Base-by-base conservation (phyloP, 2,113 vertebrate species). In the Passer montanus region DNA sequence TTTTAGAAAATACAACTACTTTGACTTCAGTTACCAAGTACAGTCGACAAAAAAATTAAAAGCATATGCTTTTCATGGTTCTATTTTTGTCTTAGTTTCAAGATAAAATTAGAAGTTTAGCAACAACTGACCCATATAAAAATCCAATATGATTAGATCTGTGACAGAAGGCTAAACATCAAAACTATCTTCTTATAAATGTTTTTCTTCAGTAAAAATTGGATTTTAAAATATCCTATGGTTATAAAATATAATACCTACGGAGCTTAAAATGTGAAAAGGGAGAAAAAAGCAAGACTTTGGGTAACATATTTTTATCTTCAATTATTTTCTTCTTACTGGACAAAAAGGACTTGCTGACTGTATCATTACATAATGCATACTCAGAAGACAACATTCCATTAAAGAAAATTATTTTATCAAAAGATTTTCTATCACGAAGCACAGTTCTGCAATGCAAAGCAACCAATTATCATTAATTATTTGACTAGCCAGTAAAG, bases 401-500 rank as follows among this genome's bases (percentile, higher is more conserved):
- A 79, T 67, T 80, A 85, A 1, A 80, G 44, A 79, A 94, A 92
- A 95, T 82, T 74, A 69, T 68, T 95, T 87, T 68, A 55, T 87
- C 89, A 37, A 94, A 94, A 60, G 30, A 46, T 80, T 37, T 94
- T 70, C 39, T 41, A 91, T 52, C 52, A 88, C 0, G 0, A 55
- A 85, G 39, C 5, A 1, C 10, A 70, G 19, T 44, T 88, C 81
- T 78, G 44, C 43, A 94, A 59, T 49, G 47, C 50, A 93, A 86
- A 93, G 82, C 68, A 94, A 84, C 59, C 46, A 95, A 78, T 96
- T 97, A 95, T 43, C 49, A 82, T 92, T 89, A 95, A 95, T 88
- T 92, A 85, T 63, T 82, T 50, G 39, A 93, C 53, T 13, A 94
- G 73, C n/a, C 82, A 90, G 50, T 82, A 89, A 90, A 69, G 69